A percentile compares a stretch with the other conserved stretches of the same genome.
Evolutionary conservation across 2,113 vertebrate species (phyloP).

Genomic region (Dicaeum eximium): DNA sequence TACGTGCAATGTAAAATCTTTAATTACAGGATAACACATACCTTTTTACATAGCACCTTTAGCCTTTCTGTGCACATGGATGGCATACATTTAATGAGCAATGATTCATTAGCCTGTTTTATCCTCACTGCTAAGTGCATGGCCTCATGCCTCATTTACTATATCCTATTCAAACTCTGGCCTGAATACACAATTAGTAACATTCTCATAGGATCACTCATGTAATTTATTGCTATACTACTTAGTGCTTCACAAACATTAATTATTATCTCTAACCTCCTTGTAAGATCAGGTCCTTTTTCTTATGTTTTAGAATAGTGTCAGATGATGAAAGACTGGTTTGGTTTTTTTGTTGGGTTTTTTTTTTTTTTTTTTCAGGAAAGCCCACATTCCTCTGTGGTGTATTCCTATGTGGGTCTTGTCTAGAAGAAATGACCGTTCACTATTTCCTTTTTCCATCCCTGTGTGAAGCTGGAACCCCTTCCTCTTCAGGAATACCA

Average conservation of each 20-base stretch:
- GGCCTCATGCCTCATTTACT: conserved; percentile 23
- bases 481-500: background rate
- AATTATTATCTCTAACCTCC: background rate
- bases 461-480: background rate
- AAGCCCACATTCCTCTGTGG: background rate
- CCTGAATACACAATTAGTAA: conserved; percentile 13
- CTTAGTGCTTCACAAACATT: background rate
- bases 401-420: background rate
- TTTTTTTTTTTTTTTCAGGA: background rate
- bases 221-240: conserved; percentile 9
- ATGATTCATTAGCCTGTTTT: background rate
- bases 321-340: background rate
- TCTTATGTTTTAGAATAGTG: background rate
- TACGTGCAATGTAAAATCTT: background rate
- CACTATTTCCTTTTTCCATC: background rate
- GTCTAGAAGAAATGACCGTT: fast-evolving
- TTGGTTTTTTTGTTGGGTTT: no score
- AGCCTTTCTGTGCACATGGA: background rate
- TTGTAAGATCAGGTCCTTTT: background rate
- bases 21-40: background rate
- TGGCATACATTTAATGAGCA: background rate
- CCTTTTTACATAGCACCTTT: background rate
- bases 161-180: background rate
- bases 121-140: background rate
- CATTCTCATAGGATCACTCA: background rate